Conservation (phyloP, 2,113 vertebrate genomes). For the Apteryx owenii region DNA sequence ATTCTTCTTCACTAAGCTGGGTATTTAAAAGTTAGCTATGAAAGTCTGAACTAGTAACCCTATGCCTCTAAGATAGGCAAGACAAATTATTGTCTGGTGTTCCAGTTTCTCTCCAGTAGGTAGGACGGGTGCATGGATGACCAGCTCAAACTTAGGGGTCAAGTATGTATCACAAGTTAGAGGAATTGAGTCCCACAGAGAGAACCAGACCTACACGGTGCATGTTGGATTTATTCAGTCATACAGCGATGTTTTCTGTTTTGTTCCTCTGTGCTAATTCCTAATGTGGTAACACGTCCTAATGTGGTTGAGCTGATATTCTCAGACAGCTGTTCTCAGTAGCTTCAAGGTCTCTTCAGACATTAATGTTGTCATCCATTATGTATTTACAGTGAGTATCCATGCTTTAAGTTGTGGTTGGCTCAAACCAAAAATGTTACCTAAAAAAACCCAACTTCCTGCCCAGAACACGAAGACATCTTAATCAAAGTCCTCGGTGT, state of each 20-base stretch:
- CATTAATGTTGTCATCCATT: neutral
- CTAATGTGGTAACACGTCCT: neutral
- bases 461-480: fast-evolving
- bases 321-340: neutral
- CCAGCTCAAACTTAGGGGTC: neutral
- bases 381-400: neutral
- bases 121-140: neutral
- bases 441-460: fast-evolving
- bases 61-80: neutral
- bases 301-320: neutral
- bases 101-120: neutral
- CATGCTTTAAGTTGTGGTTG: neutral
- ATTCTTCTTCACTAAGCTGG: neutral
- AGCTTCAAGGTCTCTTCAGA: neutral
- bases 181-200: fast-evolving
- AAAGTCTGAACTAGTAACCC: neutral
- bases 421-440: neutral
- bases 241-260: neutral
- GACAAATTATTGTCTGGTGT: neutral
- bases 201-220: neutral
- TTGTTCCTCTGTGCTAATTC: neutral
- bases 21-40: neutral
- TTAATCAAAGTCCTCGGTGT: neutral
- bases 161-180: neutral
- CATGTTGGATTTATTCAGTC: neutral